Evolutionary conservation across 2,888 invertebrate species (phyloP).

Genomic region (Ditula angustiorana): DNA sequence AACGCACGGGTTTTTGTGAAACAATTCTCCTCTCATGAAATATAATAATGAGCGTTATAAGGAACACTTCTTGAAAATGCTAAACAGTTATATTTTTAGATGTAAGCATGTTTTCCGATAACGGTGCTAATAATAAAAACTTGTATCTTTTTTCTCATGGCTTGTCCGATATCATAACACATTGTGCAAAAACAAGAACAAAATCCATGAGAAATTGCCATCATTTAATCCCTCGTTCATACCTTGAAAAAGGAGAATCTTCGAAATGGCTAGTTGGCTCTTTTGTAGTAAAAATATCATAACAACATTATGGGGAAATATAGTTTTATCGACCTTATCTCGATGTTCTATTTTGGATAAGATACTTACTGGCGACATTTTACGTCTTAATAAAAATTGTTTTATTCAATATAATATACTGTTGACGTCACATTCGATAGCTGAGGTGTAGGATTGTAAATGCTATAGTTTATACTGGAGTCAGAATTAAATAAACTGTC

Average conservation of each 20-base stretch:
- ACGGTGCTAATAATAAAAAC: no score
- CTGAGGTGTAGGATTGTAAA: background rate
- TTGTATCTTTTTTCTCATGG: no score
- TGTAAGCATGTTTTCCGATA: no score
- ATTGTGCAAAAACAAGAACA: background rate
- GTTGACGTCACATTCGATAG: slow-evolving; percentile 7
- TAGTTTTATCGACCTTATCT: slow-evolving; percentile 28
- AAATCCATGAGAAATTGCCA: background rate
- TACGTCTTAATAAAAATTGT: slow-evolving; percentile 29
- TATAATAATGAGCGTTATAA: background rate
- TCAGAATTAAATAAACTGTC: background rate
- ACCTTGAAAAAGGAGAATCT: background rate
- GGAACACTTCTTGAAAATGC: no score
- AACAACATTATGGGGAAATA: slow-evolving; percentile 5
- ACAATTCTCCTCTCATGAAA: background rate
- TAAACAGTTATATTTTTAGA: background rate
- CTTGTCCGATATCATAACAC: background rate
- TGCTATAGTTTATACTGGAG: background rate
- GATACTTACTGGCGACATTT: slow-evolving; percentile 27
- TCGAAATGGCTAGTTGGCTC: background rate
- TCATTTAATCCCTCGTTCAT: background rate
- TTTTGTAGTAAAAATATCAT: slow-evolving; percentile 12
- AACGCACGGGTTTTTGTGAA: background rate
- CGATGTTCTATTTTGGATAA: slow-evolving; percentile 27
- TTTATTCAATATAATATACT: slow-evolving; percentile 10